Evolutionary conservation across 2,888 invertebrate species (phyloP).

Genomic region (Drosophila atroscutellata): DNA sequence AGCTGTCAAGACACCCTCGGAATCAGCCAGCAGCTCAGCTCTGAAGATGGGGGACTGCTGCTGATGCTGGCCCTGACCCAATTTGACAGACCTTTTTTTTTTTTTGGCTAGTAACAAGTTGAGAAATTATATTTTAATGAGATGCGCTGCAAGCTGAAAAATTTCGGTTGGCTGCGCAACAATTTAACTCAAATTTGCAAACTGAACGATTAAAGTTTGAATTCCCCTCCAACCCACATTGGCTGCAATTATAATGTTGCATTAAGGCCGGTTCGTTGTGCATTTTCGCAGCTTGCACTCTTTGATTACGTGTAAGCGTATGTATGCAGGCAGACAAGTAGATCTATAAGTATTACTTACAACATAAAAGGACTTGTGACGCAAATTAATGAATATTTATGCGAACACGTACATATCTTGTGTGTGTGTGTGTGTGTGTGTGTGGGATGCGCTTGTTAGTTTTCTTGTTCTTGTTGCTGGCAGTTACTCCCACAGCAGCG

Average conservation of each 20-base stretch:
- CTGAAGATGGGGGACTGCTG: slow-evolving; percentile 7
- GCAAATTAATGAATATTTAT: slow-evolving; percentile 66
- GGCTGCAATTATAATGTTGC: neutral
- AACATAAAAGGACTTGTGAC: slow-evolving; percentile 23
- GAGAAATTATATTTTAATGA: slow-evolving; percentile 73
- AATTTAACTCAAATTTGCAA: slow-evolving; percentile 20
- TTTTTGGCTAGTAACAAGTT: slow-evolving; percentile 39
- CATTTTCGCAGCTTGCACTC: slow-evolving; percentile 4
- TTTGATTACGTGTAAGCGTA: neutral
- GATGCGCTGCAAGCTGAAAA: slow-evolving; percentile 60
- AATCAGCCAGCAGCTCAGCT: neutral
- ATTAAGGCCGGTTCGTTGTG: slow-evolving; percentile 1
- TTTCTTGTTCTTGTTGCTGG: slow-evolving; percentile 6
- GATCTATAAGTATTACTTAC: slow-evolving; percentile 33
- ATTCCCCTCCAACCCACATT: neutral
- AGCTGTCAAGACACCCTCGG: slow-evolving; percentile 41
- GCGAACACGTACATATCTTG: slow-evolving; percentile 46
- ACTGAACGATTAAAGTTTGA: slow-evolving; percentile 19
- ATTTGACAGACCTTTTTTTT: slow-evolving; percentile 30
- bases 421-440: neutral
- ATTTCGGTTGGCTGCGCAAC: slow-evolving; percentile 38
- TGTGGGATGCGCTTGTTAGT: slow-evolving; percentile 27
- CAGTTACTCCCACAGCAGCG: slow-evolving; percentile 8
- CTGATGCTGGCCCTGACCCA: slow-evolving; percentile 66
- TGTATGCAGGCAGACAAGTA: slow-evolving; percentile 1